A percentile compares a stretch with the other conserved stretches of the same genome.
Conservation (phyloP, 1,140 invertebrate genomes). For the Lucilia sericata region DNA sequence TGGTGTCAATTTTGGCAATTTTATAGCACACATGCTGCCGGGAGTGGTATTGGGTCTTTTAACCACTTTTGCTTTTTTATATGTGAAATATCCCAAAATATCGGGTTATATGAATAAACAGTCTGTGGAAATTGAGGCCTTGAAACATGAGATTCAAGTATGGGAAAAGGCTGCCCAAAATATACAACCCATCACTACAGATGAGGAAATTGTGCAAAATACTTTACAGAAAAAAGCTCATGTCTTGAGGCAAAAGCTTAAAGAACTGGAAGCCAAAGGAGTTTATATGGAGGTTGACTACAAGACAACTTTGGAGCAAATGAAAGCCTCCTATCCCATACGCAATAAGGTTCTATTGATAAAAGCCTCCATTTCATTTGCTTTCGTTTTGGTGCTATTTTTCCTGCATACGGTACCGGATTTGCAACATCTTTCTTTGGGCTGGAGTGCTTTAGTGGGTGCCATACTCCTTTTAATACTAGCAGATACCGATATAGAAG, state of each 20-base stretch:
- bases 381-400: constrained; percentile 75
- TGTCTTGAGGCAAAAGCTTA: constrained; percentile 28
- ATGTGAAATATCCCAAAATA: constrained; percentile 78
- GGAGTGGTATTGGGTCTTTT: constrained; percentile 77
- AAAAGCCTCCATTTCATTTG: constrained; percentile 73
- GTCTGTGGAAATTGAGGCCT: constrained; percentile 37
- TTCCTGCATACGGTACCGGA: constrained; percentile 76
- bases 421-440: constrained; percentile 73
- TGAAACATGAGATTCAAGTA: constrained; percentile 44
- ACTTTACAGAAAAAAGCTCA: constrained; percentile 44
- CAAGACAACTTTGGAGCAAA: constrained; percentile 50
- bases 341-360: constrained; percentile 73
- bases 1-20: constrained; percentile 81
- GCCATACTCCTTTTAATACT: constrained; percentile 76
- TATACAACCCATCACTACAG: constrained; percentile 44
- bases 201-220: constrained; percentile 45
- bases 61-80: constrained; percentile 76
- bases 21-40: constrained; percentile 80
- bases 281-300: not conserved
- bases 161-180: constrained; percentile 46
- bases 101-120: constrained; percentile 68
- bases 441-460: constrained; percentile 80
- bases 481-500: constrained; percentile 74
- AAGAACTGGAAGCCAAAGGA: not conserved
- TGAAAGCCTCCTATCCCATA: constrained; percentile 68